These are phyloP conservation scores for Embidobia sp. DNA, from an alignment of 2,888 invertebrate genomes.

Conservation along the genomic window DNA sequence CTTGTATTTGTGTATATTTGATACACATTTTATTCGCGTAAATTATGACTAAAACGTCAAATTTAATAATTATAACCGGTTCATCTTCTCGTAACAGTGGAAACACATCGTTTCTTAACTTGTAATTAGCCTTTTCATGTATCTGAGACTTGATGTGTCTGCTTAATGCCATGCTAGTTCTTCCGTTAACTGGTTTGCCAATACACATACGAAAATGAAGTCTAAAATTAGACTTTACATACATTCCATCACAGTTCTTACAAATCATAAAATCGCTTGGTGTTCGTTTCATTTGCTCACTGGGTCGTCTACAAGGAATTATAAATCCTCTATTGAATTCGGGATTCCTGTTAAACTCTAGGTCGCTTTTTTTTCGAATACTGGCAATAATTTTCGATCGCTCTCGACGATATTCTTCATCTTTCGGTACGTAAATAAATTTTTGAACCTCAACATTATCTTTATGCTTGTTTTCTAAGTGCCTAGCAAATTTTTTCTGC, in stretches of 20 bases:
- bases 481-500: slow-evolving; percentile 5
- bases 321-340: slow-evolving; percentile 2
- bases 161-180: not conserved
- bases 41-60: not conserved
- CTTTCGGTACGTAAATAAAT: not conserved
- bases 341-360: slow-evolving; percentile 2
- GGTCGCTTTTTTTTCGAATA: slow-evolving; percentile 3
- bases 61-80: not conserved
- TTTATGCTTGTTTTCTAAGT: slow-evolving; percentile 5
- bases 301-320: not conserved
- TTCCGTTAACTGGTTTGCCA: not conserved
- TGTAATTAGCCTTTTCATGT: slow-evolving; percentile 4
- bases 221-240: not conserved
- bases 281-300: not conserved
- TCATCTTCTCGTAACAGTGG: not conserved
- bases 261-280: not conserved
- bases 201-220: not conserved
- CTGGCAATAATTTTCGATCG: not conserved
- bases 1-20: not conserved
- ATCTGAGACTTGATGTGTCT: not conserved
- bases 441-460: slow-evolving; percentile 1
- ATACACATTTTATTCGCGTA: slow-evolving; percentile 11
- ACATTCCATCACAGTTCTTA: not conserved
- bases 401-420: not conserved
- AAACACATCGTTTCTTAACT: slow-evolving; percentile 1